Base-by-base conservation (phyloP, 2,113 vertebrate species). In the Alaudala cheleensis region DNA sequence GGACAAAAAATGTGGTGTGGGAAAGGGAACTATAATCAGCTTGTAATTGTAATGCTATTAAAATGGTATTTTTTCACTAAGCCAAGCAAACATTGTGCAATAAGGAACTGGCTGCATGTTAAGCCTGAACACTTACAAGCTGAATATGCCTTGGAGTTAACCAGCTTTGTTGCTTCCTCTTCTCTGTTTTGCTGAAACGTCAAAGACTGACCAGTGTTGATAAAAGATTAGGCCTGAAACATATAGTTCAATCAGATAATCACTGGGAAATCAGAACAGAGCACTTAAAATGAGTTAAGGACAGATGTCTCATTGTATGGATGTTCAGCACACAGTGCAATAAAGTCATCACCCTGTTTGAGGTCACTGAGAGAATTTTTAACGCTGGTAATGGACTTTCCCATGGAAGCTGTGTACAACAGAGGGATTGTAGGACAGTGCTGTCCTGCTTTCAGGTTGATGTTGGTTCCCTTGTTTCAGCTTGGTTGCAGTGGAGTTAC, bases 21-120 rank as follows among this genome's bases (percentile, higher is more conserved):
- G 29, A 82, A 85, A 88, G 15, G 42, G 31, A 93, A 67, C 51
- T 81, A 12, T 73, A 82, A 81, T 40, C 4, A 2, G 9, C 31
- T 86, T 84, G 10, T 81, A 78, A 87, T 80, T 80, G 40, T 82
- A 77, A 83, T 58, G 69, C 47, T 67, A 26, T 92, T 56, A 64
- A 78, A 74, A 62, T 31, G 5, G 6, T 60, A 14, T 57, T 90
- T 71, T 92, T 77, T 90, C 49, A 57, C 66, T 66, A 80, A 95
- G 37, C 58, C 31, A 67, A 34, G 37, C 77, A 94, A 96, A 94
- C 40, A 80, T 74, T 95, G 79, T 83, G 72, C 67, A 86, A 66
- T 53, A 64, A 61, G 44, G 47, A 74, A 67, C 45, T 92, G 56
- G 8, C 51, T 86, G 23, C 31, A 25, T 21, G 7, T 49, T 33